Evolutionary conservation across 2,888 invertebrate genomes (phyloP), one percentile per base, ranked within the genome.

Genomic region (Dorcus hopei): DNA sequence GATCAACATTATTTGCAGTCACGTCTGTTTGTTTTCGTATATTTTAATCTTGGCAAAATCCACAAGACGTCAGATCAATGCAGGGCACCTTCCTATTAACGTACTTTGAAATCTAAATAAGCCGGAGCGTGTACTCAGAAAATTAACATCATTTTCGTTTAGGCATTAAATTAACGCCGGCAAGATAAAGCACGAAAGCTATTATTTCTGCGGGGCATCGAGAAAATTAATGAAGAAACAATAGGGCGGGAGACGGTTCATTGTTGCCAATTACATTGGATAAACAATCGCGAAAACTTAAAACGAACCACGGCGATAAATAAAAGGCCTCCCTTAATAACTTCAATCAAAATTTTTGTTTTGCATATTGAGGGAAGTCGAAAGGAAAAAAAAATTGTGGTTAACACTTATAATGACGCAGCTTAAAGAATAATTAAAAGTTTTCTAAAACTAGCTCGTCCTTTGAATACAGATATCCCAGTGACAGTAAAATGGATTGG

Each of bases 401-500:
- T 19, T 19, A 19, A 19, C 19, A 19, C 2, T 33, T 7, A 33
- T 45, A 11, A 23, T 45, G 14, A 14, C 2, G 16, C 42, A 42
- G 16, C 16, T 42, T 42, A 45, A 11, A 45, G 23, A 19, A 23
- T 19, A 6, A 45, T 45, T 45, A 45, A 45, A 45, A 45, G 45
- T 45, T 45, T 19, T 45, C 9, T 16, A 16, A 45, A 45, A 45
- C 45, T 45, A 45, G 8, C 45, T 8, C 19, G 38, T 41, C 52
- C 23, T 47, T 26, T 26, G 49, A 57, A 54, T 54, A 49, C 50
- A 54, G 61, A 52, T 61, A 57, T 57, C 59, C 59, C 26, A 52
- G 14, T 40, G 52, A 49, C 57, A 54, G 43, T 49, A 55, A 64
- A 68, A 68, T 64, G 63, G 65, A 68, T 68, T 66, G 63, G 62